phyloP scores from a whole-genome alignment of 1,140 invertebrate species.

The Aplysia californica region DNA sequence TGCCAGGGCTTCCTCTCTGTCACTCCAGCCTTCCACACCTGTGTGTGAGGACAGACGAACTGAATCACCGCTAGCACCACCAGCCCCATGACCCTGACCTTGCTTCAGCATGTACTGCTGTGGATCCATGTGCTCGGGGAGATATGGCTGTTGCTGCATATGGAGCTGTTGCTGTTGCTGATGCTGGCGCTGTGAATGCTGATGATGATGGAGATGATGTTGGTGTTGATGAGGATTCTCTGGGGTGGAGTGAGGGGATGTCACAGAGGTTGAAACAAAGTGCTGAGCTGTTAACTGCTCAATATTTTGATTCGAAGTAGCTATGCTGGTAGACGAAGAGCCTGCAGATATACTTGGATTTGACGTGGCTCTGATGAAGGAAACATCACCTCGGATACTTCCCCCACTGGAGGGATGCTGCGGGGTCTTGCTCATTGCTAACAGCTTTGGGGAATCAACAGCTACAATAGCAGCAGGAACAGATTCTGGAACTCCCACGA shows the following conservation, averaged over 20 bases:
- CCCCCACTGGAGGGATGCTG: neutral
- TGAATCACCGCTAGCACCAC: neutral
- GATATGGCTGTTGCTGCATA: neutral
- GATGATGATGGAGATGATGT: constrained; percentile 6
- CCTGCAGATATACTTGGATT: no score
- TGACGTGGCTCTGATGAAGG: constrained; percentile 21
- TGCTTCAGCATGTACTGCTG: constrained; percentile 10
- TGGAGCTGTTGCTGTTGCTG: neutral
- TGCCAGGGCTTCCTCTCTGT: constrained; percentile 67
- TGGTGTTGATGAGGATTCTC: constrained; percentile 13
- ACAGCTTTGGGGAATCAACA: no score
- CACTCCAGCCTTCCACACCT: constrained; percentile 14
- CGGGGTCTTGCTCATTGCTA: no score
- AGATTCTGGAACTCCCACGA: no score
- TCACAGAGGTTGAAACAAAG: constrained; percentile 1
- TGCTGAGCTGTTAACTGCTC: neutral
- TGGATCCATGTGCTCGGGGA: constrained; percentile 4
- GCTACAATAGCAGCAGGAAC: no score
- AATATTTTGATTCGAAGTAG: neutral
- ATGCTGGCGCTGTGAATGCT: constrained; percentile 15
- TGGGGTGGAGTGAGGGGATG: neutral
- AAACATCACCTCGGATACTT: constrained; percentile 16
- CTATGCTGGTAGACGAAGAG: neutral
- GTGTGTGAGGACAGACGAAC: neutral
- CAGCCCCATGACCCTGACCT: constrained; percentile 3